Base-by-base conservation (phyloP, 2,113 vertebrate species). In the Athene noctua region DNA sequence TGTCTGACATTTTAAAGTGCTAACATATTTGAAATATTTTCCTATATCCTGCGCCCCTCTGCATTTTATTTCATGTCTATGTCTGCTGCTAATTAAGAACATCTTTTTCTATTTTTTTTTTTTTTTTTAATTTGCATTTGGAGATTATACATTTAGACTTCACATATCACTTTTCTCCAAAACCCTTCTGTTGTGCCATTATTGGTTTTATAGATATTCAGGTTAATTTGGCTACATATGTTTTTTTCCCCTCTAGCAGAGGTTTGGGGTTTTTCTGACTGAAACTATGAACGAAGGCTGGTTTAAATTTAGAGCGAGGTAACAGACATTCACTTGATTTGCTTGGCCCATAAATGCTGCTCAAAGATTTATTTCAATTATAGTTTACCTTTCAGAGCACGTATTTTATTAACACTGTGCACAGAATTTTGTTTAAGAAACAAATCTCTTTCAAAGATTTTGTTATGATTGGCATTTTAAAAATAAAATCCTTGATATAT, bases 1-100 rank as follows among this genome's bases (percentile, higher is more conserved):
- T 90, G 91, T 96, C 92, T 97, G 97, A 98, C 92, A 97, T 97
- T 98, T 98, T 96, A 75, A 97, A 98, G 93, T 46, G 38, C 94
- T 97, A 97, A 97, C 97, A 97, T 97, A 95, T 94, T 97, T 98
- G 84, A 97, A 97, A 98, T 98, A 98, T 25, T 98, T 98, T 98
- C 97, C 97, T 97, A 95, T 96, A 98, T 96, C 94, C 97, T 97
- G 92, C 88, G 52, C 77, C 84, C 91, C 78, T 96, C 95, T n/a
- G 65, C 66, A 91, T 97, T 97, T 97, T 94, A 96, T 96, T 97
- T 97, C 75, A 95, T 88, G 92, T 94, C 96, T 98, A 40, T 86
- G 61, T 85, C 97, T 97, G 80, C 74, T 94, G 92, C 34, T 97
- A 97, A 98, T 97, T 97, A 96, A 49, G 94, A 90, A n/a, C 92